Evolutionary conservation across 2,888 invertebrate species (phyloP), one percentile per base, ranked within the genome.

Genomic region (Trimorus sp.): DNA sequence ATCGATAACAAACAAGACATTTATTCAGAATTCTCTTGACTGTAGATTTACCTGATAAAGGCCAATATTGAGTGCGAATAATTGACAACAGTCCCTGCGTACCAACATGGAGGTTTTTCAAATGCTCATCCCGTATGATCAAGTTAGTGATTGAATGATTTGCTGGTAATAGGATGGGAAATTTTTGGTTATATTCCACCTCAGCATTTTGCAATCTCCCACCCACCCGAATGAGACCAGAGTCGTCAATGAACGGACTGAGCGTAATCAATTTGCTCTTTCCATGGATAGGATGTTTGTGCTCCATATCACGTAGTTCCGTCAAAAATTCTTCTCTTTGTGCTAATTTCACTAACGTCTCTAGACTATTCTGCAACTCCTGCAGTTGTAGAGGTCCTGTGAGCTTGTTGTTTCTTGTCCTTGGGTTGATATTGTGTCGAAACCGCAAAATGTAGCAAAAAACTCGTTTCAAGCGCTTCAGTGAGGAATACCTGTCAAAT

Each of bases 81-180:
- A 8, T 26, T 0, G 62, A 11, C 2, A 75, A 15, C 7, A 59
- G 48, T 7, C 60, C 54, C 15, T 45, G 49, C 11, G 40, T 12
- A n/a, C 81, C 81, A 3, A 66, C 53, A 62, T 76, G 76, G 12
- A 58, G 12, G 15, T 60, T 12, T 37, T n/a, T 53, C 14, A 42
- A 11, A 65, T 78, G 66, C 11, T 14, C 26, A 42, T 63, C 51
- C 3, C 56, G 4, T 15, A 78, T 65, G 1, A 78, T 59, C 16
- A 78, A 58, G 11, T 38, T 36, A 0, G 71, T 78, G 11, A 78
- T n/a, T 11, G 26, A 36, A 71, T 66, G 65, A 42, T 42, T 65
- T 15, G 12, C 40, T 5, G 69, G 77, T 12, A 77, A 68, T 4
- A 77, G 49, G 0, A 36, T 48, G 1, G 69, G 70, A 49, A 63